Percentiles rank a stretch among this genome's conserved stretches.
phyloP scores from a whole-genome alignment of 2,113 vertebrate genomes.

The Noturus placidus region DNA sequence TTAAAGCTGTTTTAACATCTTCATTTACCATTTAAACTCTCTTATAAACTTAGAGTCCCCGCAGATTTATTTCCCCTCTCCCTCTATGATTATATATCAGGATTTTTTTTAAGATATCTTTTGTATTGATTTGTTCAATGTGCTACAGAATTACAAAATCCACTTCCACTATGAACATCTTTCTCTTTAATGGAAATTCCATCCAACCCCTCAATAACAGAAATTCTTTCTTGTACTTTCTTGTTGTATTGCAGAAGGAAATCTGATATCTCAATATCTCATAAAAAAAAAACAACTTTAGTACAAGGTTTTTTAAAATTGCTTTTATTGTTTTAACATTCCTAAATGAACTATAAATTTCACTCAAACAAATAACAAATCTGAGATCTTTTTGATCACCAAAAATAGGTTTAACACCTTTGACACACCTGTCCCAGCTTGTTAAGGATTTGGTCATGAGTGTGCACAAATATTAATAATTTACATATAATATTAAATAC shows the following conservation, averaged over 20 bases:
- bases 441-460: not conserved
- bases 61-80: no score
- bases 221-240: not conserved
- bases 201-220: conserved; percentile 15
- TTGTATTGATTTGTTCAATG: conserved; percentile 21
- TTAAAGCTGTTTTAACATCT: no score
- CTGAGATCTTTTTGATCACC: not conserved
- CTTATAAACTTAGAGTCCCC: not conserved
- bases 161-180: conserved; percentile 9
- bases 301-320: no score
- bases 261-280: not conserved
- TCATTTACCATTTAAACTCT: not conserved
- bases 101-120: not conserved
- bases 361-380: not conserved
- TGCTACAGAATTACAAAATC: conserved; percentile 12
- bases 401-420: not conserved
- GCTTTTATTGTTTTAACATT: not conserved
- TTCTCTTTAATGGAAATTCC: not conserved
- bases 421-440: not conserved
- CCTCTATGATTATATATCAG: not conserved
- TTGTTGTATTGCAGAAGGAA: not conserved
- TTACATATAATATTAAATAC: no score
- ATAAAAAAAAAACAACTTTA: no score
- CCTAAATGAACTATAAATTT: not conserved
- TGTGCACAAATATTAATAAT: not conserved